Evolutionary conservation across 2,113 vertebrate species (phyloP), one percentile per base, ranked within the genome.

Genomic region (Triplophysa tibetana): DNA sequence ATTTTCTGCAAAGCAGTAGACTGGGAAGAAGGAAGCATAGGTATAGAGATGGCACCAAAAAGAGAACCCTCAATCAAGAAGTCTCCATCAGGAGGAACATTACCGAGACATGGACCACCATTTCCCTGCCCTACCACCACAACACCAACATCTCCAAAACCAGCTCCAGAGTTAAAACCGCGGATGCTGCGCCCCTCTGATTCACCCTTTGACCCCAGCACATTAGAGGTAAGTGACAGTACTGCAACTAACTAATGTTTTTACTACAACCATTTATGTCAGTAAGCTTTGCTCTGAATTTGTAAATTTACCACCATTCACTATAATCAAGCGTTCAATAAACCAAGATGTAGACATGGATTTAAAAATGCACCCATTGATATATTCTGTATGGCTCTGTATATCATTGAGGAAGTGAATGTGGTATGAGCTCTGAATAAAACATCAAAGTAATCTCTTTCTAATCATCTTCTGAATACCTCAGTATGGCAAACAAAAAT

Each of bases 61-160:
- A 88, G 87, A 91, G 92, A 93, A 86, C 24, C 89, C 7, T 92
- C 91, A 8, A 87, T 91, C 64, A 93, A 93, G 83, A 93, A 92
- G 80, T 89, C 89, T 73, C 84, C 89, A 75, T 92, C 91, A 26
- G 87, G 87, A 13, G 88, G 86, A 69, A 75, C 70, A 6, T 87
- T 89, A 80, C 86, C 91, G 60, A 90, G 89, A 77, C 86, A 92
- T 17, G 92, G 92, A 81, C 92, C 92, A 38, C 92, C 92, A 8
- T 93, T 89, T 77, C 91, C 92, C 63, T 88, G 82, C 82, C 75
- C 90, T 21, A 76, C 33, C 33, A 38, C 90, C 77, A 63, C 84
- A 12, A 65, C 88, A 81, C 82, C 89, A 63, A 50, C 81, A 65
- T 73, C 85, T 33, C 88, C 89, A 21, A 92, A 91, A 85, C 54